Conservation (phyloP, 2,113 vertebrate species). For the Indicator indicator region DNA sequence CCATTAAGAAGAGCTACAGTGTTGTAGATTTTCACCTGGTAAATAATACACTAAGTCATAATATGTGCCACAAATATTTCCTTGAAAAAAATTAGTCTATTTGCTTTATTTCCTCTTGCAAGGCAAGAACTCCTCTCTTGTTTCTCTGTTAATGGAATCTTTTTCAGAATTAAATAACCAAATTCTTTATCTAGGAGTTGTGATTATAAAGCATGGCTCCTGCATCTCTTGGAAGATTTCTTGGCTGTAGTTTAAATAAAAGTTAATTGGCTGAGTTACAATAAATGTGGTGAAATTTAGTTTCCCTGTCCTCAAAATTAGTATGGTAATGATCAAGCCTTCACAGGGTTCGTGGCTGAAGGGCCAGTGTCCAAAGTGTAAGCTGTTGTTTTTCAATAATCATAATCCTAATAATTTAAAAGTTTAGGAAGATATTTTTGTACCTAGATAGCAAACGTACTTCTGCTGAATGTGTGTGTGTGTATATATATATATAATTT, state of each 20-base stretch:
- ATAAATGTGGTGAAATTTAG: background rate
- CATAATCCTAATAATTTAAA: background rate
- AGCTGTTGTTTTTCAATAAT: background rate
- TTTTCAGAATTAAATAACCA: no score
- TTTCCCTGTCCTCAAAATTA: background rate
- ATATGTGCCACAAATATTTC: no score
- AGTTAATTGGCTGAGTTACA: background rate
- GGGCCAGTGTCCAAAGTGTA: background rate
- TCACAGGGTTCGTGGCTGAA: background rate
- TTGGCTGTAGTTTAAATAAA: background rate
- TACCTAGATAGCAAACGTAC: background rate
- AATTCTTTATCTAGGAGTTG: no score
- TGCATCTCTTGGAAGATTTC: background rate
- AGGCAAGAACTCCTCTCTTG: no score
- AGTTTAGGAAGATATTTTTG: background rate
- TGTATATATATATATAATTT: background rate
- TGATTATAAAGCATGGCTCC: background rate
- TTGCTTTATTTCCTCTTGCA: no score
- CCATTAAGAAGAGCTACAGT: background rate
- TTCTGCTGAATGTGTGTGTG: background rate
- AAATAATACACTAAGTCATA: background rate
- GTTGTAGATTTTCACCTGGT: background rate
- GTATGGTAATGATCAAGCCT: rapidly evolving
- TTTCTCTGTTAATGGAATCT: no score
- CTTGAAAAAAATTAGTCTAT: no score